These are phyloP conservation scores for Diogma glabrata DNA, from an alignment of 2,888 invertebrate genomes.

Conservation along the genomic window DNA sequence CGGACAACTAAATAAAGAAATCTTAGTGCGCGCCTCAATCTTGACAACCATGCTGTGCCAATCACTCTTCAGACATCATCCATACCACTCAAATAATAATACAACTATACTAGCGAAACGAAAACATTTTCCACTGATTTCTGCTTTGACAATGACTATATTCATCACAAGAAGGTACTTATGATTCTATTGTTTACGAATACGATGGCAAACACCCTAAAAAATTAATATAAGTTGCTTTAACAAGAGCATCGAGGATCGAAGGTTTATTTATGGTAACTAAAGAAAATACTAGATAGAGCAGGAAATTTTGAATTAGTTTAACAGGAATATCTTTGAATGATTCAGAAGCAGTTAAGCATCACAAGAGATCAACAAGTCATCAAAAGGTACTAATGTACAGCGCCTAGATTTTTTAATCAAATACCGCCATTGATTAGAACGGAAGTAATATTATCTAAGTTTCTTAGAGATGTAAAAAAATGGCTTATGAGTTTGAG, in stretches of 20 bases:
- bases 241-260: slow-evolving; percentile 11
- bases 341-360: slow-evolving; percentile 15
- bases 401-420: no score
- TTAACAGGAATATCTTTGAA: slow-evolving; percentile 16
- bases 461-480: no score
- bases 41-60: slow-evolving; percentile 9
- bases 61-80: slow-evolving; percentile 8
- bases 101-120: slow-evolving; percentile 6
- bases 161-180: slow-evolving; percentile 12
- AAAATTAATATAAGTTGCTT: slow-evolving; percentile 11
- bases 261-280: slow-evolving; percentile 13
- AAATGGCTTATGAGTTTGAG: no score
- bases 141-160: no score
- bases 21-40: not conserved
- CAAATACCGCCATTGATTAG: no score
- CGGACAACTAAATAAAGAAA: not conserved
- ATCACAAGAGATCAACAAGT: slow-evolving; percentile 17
- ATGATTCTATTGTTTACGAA: slow-evolving; percentile 12
- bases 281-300: slow-evolving; percentile 11
- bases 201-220: slow-evolving; percentile 9
- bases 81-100: slow-evolving; percentile 11
- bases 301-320: slow-evolving; percentile 16
- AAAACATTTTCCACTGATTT: slow-evolving; percentile 10
- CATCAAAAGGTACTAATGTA: slow-evolving; percentile 11
- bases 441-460: no score